Conservation (phyloP, 2,888 invertebrate species). For the Melieria crassipennis region DNA sequence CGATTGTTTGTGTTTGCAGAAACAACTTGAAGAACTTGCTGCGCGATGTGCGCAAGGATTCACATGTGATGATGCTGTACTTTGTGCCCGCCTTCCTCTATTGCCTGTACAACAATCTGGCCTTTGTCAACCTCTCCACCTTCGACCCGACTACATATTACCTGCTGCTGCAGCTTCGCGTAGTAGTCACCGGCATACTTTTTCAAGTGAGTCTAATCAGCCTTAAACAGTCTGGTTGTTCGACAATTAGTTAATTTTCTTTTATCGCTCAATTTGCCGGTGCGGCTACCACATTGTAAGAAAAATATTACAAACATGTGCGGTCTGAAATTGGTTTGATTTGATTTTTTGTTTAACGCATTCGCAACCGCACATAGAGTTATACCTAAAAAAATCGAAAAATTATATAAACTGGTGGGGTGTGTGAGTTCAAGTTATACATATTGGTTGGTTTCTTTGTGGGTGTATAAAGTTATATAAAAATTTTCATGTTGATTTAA, state of each 20-base stretch:
- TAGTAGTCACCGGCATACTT: constrained; percentile 90
- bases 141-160: constrained; percentile 97
- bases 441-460: no score
- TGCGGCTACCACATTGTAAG: not conserved
- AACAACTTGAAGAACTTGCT: constrained; percentile 53
- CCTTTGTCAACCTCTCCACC: constrained; percentile 87
- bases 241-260: not conserved
- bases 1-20: constrained; percentile 36
- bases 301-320: no score
- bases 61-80: constrained; percentile 79
- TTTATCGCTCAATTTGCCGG: not conserved
- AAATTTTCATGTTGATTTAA: no score
- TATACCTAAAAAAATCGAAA: no score
- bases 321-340: no score
- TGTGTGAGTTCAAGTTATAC: no score
- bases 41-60: constrained; percentile 69
- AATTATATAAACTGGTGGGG: no score
- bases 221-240: no score
- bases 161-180: constrained; percentile 87
- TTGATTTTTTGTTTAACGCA: no score
- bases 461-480: no score
- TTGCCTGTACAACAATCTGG: constrained; percentile 93
- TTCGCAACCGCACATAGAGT: no score
- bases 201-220: constrained; percentile 78
- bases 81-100: constrained; percentile 92